phyloP scores from a whole-genome alignment of 2,797 vertebrate species.

The Tragopan temminckii region DNA sequence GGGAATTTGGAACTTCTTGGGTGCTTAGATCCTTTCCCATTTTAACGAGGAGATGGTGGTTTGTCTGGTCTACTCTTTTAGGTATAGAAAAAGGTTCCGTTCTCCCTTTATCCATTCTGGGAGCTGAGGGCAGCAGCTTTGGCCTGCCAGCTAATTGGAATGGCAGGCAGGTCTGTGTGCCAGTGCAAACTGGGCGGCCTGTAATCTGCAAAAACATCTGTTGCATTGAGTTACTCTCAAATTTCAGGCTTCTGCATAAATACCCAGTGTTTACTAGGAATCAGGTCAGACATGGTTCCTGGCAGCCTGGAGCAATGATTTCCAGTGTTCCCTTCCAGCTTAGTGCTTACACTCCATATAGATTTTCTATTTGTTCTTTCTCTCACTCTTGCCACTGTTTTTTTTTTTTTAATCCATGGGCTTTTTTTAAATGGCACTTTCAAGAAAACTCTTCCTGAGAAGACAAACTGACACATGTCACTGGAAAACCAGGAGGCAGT shows the following conservation, averaged over 20 bases:
- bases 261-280: constrained; percentile 48
- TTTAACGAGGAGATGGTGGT: background rate
- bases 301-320: constrained; percentile 23
- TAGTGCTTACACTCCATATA: background rate
- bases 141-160: constrained; percentile 26
- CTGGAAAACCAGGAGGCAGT: background rate
- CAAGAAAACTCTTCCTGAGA: background rate
- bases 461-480: background rate
- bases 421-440: background rate
- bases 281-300: constrained; percentile 50
- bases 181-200: constrained; percentile 50
- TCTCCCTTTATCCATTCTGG: background rate
- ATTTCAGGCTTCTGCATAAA: constrained; percentile 62
- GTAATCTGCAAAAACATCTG: constrained; percentile 14
- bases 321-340: constrained; percentile 49
- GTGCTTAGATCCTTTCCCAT: background rate
- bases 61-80: background rate
- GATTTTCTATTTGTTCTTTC: constrained; percentile 5
- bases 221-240: constrained; percentile 16
- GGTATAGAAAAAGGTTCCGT: background rate
- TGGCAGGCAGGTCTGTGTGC: constrained; percentile 33
- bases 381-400: background rate
- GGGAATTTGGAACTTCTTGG: background rate
- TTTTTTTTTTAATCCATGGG: background rate
- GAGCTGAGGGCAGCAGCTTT: background rate